Evolutionary conservation across 2,888 invertebrate genomes (phyloP), one percentile per base, ranked within the genome.

Genomic region (Lacanobia oleracea): DNA sequence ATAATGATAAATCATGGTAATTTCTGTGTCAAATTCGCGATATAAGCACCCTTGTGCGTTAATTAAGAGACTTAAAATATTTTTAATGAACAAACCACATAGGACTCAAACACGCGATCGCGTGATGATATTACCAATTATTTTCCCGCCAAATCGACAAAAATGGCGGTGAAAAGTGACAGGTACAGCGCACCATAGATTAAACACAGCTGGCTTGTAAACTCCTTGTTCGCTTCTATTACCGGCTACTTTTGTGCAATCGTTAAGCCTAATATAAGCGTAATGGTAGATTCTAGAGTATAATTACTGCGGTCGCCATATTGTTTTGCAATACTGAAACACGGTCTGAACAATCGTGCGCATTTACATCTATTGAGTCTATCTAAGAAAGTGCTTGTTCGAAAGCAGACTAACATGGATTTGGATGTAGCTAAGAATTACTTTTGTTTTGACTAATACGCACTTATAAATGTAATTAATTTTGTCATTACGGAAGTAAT

Each of bases 101-200:
- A 68, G 62, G 77, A 72, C 79, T 75, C 70, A 74, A 73, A 71
- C 91, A 92, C 88, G 93, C 91, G 88, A 93, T 93, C 88, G 91
- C 91, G 91, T 92, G 93, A 85, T 86, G 82, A 62, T 83, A 83
- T 85, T 75, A 81, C 81, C 88, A 87, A 90, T 91, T 89, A 90
- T 91, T 91, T 92, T 90, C 87, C 88, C 87, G 88, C 87, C 88
- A 87, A 91, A 91, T 92, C 89, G 89, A 91, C 94, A 89, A 93
- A 94, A 94, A 93, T 92, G 93, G 93, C 87, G 86, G 84, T 91
- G 88, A 90, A 93, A 93, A 93, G 93, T 91, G 86, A 85, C 88
- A 88, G 84, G 83, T 78, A 73, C 78, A 80, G 21, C 60, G 72
- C 62, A 78, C 84, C 87, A 82, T 84, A 88, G 82, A 86, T 81